These are phyloP conservation scores for Galerucella pusilla DNA, from an alignment of 2,888 invertebrate species.

Conservation along the genomic window DNA sequence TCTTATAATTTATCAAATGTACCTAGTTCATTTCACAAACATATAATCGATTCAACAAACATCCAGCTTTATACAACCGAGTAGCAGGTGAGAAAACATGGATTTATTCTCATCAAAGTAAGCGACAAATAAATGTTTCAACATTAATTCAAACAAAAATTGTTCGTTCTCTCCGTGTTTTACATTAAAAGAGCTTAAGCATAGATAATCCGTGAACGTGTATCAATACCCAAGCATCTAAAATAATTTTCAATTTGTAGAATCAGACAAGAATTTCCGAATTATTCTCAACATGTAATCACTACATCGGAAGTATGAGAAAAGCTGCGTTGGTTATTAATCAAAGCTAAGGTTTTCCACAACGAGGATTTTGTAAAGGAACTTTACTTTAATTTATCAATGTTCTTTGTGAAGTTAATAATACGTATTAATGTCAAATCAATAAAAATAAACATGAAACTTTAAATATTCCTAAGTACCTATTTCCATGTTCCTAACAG, in stretches of 20 bases:
- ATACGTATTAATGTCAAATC: too few relatives aligned
- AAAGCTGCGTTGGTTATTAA: background rate
- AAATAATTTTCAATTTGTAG: slow-evolving; percentile 1
- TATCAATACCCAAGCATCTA: background rate
- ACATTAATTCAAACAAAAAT: background rate
- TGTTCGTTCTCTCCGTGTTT: background rate
- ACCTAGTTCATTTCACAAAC: background rate
- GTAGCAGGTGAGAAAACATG: background rate
- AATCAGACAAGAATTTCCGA: too few relatives aligned
- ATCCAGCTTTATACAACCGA: background rate
- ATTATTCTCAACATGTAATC: background rate
- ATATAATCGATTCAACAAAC: background rate
- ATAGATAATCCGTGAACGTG: background rate
- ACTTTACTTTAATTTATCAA: too few relatives aligned
- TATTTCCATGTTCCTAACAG: too few relatives aligned
- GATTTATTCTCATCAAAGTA: slow-evolving; percentile 3
- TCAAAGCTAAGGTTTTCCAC: too few relatives aligned
- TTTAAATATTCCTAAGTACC: too few relatives aligned
- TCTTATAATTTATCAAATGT: background rate
- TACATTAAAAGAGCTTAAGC: background rate
- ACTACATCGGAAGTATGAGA: background rate
- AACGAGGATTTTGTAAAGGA: too few relatives aligned
- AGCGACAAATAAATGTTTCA: slow-evolving; percentile 4
- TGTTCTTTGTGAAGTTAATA: too few relatives aligned
- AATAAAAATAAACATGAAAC: too few relatives aligned